These are phyloP conservation scores for Epicampocera succincta DNA, from an alignment of 2,888 invertebrate species.

Conservation along the genomic window DNA sequence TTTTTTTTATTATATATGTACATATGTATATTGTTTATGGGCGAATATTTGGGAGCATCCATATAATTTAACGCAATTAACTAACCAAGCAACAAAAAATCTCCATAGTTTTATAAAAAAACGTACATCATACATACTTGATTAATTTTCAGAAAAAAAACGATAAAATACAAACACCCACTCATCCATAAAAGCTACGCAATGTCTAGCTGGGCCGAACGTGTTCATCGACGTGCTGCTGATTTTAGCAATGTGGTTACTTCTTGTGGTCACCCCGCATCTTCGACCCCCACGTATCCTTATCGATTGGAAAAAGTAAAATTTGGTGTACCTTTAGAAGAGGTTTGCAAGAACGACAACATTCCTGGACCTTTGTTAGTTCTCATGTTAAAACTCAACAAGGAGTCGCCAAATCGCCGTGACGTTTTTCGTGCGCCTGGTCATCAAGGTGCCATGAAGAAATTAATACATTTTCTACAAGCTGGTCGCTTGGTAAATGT, in stretches of 20 bases:
- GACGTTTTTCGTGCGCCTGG: constrained; percentile 98
- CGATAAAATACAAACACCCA: constrained; percentile 9
- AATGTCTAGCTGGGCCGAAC: constrained; percentile 96
- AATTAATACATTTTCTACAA: constrained; percentile 94
- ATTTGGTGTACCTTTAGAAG: constrained; percentile 94
- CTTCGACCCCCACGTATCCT: constrained; percentile 86
- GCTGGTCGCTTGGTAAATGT: constrained; percentile 94
- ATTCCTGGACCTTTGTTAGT: constrained; percentile 96
- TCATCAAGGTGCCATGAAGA: constrained; percentile 96
- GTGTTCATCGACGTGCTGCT: constrained; percentile 95
- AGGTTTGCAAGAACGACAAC: constrained; percentile 97
- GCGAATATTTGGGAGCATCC: constrained; percentile 1
- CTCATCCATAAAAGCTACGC: constrained; percentile 27
- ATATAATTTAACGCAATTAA: constrained; percentile 9
- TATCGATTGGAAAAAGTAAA: constrained; percentile 95
- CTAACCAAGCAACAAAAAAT: background rate
- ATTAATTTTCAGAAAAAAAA: constrained; percentile 17
- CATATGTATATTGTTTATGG: background rate
- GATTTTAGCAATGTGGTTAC: constrained; percentile 95
- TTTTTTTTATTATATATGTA: no score
- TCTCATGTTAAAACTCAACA: constrained; percentile 94
- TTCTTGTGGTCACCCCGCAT: constrained; percentile 92
- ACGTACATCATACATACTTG: background rate
- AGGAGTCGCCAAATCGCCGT: constrained; percentile 95
- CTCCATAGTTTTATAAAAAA: constrained; percentile 10